These are phyloP conservation scores for Phataginus tetradactyla DNA, from an alignment of 2,797 vertebrate genomes.

Conservation along the genomic window DNA sequence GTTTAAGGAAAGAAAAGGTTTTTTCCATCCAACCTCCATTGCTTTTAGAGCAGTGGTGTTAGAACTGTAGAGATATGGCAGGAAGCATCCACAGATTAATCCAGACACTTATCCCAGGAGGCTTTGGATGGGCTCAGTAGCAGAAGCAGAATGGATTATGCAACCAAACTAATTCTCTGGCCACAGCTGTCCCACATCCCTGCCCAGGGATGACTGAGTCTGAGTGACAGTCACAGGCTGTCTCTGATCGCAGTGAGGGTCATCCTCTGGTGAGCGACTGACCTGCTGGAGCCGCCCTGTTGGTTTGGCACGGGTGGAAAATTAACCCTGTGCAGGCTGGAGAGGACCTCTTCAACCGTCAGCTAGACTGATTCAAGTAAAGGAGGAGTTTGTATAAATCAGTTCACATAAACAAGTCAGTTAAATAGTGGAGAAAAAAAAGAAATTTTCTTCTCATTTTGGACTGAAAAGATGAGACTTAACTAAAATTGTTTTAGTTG, in stretches of 20 bases:
- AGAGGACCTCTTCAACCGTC: conserved; percentile 77
- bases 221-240: conserved; percentile 84
- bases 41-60: neutral
- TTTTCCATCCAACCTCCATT: neutral
- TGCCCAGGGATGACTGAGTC: conserved; percentile 79
- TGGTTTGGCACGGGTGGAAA: conserved; percentile 78
- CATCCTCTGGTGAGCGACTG: conserved; percentile 77
- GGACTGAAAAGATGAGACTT: conserved; percentile 51
- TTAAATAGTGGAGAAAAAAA: conserved; percentile 37
- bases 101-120: conserved; percentile 73
- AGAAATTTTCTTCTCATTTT: conserved; percentile 67
- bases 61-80: neutral
- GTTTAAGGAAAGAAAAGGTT: neutral
- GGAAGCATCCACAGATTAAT: conserved; percentile 59
- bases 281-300: conserved; percentile 45
- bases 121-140: conserved; percentile 77
- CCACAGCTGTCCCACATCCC: conserved; percentile 83
- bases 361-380: conserved; percentile 59
- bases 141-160: conserved; percentile 84
- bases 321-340: conserved; percentile 77
- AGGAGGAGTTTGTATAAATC: conserved; percentile 70
- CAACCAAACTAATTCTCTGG: conserved; percentile 82
- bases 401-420: conserved; percentile 56
- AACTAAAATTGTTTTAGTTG: conserved; percentile 1
- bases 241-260: conserved; percentile 80